phyloP scores from a whole-genome alignment of 2,113 vertebrate species.

The Thamnaconus septentrionalis region DNA sequence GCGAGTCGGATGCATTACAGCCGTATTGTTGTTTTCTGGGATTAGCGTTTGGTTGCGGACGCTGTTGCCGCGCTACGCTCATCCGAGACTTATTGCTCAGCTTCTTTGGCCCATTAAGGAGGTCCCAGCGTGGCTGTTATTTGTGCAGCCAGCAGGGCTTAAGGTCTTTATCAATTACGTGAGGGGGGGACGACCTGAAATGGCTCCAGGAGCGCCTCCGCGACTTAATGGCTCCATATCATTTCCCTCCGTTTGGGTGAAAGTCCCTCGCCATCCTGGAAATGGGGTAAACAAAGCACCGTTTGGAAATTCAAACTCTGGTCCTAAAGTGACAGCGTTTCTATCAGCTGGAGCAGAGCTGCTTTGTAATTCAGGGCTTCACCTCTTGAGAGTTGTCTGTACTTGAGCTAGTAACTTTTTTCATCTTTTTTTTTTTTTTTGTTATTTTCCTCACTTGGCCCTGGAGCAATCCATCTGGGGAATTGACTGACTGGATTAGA shows the following conservation, averaged over 20 bases:
- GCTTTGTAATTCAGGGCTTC: slow-evolving; percentile 10
- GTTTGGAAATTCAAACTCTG: slow-evolving; percentile 2
- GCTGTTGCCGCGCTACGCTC: slow-evolving; percentile 7
- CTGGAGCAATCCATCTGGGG: too few relatives aligned
- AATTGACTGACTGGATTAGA: too few relatives aligned
- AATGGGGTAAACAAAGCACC: neutral
- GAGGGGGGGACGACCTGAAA: slow-evolving; percentile 1
- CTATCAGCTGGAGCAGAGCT: slow-evolving; percentile 11
- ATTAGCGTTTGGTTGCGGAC: neutral
- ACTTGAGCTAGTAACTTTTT: too few relatives aligned
- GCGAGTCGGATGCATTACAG: too few relatives aligned
- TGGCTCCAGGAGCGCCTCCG: slow-evolving; percentile 3
- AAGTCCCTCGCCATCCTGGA: neutral
- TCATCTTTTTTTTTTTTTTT: slow-evolving; percentile 17
- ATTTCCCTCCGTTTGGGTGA: neutral
- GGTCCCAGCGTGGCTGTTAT: slow-evolving; percentile 29
- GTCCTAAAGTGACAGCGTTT: slow-evolving; percentile 4
- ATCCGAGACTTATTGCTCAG: slow-evolving; percentile 11
- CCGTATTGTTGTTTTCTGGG: too few relatives aligned
- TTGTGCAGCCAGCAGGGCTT: slow-evolving; percentile 22
- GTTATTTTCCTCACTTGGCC: neutral
- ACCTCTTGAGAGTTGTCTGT: slow-evolving; percentile 15
- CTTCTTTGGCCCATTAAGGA: slow-evolving; percentile 20
- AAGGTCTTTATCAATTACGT: slow-evolving; percentile 35
- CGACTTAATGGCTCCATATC: slow-evolving; percentile 3